phyloP scores from a whole-genome alignment of 1,140 invertebrate species.

The Diuraphis noxia region DNA sequence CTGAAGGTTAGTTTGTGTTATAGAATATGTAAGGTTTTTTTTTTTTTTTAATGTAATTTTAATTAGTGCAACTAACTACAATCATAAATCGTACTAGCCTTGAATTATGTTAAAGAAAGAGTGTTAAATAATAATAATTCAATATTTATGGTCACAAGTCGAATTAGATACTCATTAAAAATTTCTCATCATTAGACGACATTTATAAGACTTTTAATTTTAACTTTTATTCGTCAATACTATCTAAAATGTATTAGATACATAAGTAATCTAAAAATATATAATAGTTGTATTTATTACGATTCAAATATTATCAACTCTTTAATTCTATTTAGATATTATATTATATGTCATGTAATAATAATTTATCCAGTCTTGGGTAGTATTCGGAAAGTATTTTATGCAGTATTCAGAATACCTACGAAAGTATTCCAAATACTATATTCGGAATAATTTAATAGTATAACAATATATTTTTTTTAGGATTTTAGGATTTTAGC shows the following conservation, averaged over 20 bases:
- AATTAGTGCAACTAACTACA: not conserved
- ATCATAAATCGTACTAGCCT: not conserved
- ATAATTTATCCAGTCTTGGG: too few relatives aligned
- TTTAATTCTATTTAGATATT: too few relatives aligned
- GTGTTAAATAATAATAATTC: not conserved
- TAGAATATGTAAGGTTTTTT: not conserved
- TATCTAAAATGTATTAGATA: not conserved
- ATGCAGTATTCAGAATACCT: too few relatives aligned
- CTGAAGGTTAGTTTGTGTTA: not conserved
- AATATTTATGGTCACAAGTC: not conserved
- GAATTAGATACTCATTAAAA: not conserved
- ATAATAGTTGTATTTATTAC: not conserved
- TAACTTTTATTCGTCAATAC: not conserved
- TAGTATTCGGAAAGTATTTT: too few relatives aligned
- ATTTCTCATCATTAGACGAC: not conserved
- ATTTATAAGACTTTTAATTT: not conserved
- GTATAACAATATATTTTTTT: too few relatives aligned
- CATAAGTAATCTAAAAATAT: not conserved
- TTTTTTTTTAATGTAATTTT: not conserved
- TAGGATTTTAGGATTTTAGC: too few relatives aligned
- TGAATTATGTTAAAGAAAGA: not conserved
- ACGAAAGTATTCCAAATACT: too few relatives aligned
- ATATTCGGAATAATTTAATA: too few relatives aligned
- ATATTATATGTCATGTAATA: too few relatives aligned
- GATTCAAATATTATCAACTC: not conserved